phyloP scores from a whole-genome alignment of 92 coral and sea anemone genomes.

The Siderastrea siderea region DNA sequence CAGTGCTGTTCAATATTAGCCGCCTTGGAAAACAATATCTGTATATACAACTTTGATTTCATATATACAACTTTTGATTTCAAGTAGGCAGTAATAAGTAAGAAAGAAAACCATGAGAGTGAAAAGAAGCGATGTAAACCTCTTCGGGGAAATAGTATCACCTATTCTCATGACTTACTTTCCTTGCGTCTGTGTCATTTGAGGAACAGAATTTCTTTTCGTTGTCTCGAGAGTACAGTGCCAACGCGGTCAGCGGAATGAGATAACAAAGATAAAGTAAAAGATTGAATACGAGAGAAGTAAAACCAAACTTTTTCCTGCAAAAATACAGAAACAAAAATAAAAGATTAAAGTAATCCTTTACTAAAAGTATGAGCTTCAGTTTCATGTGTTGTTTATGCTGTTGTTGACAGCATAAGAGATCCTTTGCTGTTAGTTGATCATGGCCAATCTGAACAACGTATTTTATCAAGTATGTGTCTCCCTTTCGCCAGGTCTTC shows the following conservation, averaged over 20 bases:
- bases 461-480: too few species aligned
- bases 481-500: too few species aligned
- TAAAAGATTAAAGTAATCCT: neutral
- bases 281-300: slow-evolving; percentile 71
- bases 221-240: slow-evolving; percentile 68
- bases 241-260: slow-evolving; percentile 72
- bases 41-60: too few species aligned
- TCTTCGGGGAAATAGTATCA: neutral
- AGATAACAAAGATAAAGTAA: slow-evolving; percentile 74
- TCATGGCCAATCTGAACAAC: too few species aligned
- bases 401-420: too few species aligned
- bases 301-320: slow-evolving; percentile 90
- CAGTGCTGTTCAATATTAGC: too few species aligned
- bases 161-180: neutral
- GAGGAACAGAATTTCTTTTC: slow-evolving; percentile 71
- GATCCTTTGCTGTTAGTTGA: too few species aligned
- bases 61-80: too few species aligned
- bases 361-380: neutral
- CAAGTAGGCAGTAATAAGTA: too few species aligned
- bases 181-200: slow-evolving; percentile 11
- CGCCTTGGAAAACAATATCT: too few species aligned
- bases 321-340: neutral
- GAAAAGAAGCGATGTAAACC: neutral
- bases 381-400: too few species aligned
- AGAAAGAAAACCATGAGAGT: too few species aligned